These are phyloP conservation scores for Onychostoma macrolepis DNA, from an alignment of 2,113 vertebrate species.

Conservation along the genomic window DNA sequence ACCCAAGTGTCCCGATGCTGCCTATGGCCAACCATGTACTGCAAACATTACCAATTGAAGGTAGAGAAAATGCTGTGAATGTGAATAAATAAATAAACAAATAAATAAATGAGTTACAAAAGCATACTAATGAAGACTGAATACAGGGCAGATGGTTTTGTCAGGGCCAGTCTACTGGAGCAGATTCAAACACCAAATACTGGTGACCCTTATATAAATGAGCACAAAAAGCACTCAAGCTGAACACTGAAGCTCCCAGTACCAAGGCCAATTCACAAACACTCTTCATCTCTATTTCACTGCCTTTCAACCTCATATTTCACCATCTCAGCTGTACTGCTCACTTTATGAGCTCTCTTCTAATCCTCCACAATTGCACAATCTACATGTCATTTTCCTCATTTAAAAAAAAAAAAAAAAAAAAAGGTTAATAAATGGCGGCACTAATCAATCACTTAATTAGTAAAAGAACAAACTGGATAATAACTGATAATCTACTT, in stretches of 20 bases:
- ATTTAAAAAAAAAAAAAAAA: no score
- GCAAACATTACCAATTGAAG: not conserved
- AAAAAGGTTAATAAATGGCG: not conserved
- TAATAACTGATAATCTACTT: not conserved
- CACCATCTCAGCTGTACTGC: not conserved
- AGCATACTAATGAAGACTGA: not conserved
- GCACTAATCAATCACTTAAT: not conserved
- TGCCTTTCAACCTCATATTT: not conserved
- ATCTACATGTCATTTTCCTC: not conserved
- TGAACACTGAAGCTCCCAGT: not conserved
- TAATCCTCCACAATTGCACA: not conserved
- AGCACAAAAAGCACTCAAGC: slow-evolving; percentile 9
- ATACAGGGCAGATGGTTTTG: not conserved
- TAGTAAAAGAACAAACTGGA: not conserved
- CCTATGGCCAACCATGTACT: not conserved
- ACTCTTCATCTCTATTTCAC: not conserved
- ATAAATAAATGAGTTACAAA: not conserved
- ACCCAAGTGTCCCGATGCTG: not conserved
- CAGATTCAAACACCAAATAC: not conserved
- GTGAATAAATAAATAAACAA: not conserved
- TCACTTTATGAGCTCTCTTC: not conserved
- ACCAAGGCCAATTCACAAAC: slow-evolving; percentile 18
- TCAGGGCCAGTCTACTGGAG: not conserved
- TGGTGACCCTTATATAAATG: slow-evolving; percentile 8
- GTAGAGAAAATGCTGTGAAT: not conserved